These are phyloP conservation scores for Loripinus fragilis DNA, from an alignment of 2,888 invertebrate species.

Conservation along the genomic window DNA sequence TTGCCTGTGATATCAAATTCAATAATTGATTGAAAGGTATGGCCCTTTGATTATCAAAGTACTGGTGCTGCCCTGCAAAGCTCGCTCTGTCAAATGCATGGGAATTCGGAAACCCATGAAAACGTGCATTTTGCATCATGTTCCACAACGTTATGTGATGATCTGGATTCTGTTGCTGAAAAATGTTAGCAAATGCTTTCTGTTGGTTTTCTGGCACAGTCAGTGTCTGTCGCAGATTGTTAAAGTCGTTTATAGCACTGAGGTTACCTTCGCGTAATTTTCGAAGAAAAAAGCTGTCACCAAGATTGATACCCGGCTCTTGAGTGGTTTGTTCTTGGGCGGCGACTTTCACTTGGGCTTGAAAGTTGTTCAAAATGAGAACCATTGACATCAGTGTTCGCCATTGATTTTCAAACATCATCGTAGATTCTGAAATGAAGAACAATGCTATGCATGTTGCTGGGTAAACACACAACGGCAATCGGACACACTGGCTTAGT, in stretches of 20 bases:
- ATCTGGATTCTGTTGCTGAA: conserved; percentile 3
- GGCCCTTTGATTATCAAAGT: not conserved
- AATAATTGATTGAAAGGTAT: not conserved
- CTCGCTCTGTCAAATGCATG: not conserved
- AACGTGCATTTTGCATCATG: not conserved
- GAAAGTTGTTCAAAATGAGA: too few species aligned
- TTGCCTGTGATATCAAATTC: not conserved
- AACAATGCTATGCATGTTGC: too few species aligned
- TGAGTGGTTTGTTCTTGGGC: not conserved
- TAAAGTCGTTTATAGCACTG: not conserved
- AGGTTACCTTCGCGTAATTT: not conserved
- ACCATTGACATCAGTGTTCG: not conserved
- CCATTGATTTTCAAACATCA: not conserved
- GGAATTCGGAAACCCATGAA: conserved; percentile 2
- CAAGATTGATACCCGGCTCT: not conserved
- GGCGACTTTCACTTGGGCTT: too few species aligned
- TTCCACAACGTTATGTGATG: not conserved
- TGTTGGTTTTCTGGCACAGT: not conserved
- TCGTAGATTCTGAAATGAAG: not conserved
- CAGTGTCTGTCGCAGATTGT: not conserved
- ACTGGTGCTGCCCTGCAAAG: not conserved
- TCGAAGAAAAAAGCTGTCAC: not conserved
- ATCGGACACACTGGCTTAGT: too few species aligned
- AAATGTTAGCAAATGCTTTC: not conserved
- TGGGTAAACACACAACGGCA: too few species aligned